Evolutionary conservation across 2,113 vertebrate genomes (phyloP).

Genomic region (Sapayoa aenigma): DNA sequence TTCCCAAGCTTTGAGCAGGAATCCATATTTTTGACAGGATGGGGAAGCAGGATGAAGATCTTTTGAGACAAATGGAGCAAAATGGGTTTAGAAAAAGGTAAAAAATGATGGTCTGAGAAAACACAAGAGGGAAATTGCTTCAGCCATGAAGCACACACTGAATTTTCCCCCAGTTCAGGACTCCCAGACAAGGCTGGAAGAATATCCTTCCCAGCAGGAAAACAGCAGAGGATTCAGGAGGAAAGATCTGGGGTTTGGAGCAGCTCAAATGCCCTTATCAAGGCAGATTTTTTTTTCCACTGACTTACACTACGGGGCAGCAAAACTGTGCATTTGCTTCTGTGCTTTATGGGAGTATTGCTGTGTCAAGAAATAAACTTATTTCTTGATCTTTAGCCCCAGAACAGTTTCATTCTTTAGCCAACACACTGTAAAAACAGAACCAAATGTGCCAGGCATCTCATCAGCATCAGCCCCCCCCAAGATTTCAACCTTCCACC

Average conservation of each 20-base stretch:
- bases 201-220: background rate
- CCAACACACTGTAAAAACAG: background rate
- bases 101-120: background rate
- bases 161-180: background rate
- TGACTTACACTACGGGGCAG: accelerated
- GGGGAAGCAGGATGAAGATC: background rate
- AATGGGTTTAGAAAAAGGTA: background rate
- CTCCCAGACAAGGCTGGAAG: background rate
- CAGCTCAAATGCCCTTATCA: background rate
- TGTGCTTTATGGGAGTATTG: accelerated
- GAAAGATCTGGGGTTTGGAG: background rate
- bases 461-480: background rate
- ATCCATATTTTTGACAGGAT: background rate
- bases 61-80: background rate
- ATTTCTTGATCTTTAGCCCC: background rate
- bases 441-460: background rate
- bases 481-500: background rate
- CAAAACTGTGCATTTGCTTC: background rate
- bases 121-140: background rate
- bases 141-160: too few relatives aligned
- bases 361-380: background rate
- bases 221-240: background rate
- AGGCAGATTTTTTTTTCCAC: background rate
- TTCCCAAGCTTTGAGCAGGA: background rate
- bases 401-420: background rate